Base-by-base conservation (phyloP, 1,140 invertebrate genomes). In the Drosophila saltans region DNA sequence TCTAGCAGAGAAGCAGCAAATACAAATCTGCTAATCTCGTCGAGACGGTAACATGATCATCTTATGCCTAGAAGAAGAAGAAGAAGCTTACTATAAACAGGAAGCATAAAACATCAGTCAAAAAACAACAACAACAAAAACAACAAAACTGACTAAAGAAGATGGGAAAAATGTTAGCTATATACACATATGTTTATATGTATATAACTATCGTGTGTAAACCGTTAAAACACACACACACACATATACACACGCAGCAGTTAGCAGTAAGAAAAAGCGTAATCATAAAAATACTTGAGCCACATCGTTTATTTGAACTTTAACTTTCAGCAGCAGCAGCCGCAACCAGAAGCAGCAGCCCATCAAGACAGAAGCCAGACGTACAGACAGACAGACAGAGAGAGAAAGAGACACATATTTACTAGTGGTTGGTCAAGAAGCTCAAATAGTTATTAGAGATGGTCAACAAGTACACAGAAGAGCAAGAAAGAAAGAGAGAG, bases 231-330 rank as follows among this genome's bases (percentile, higher is more conserved):
- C 40, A 76, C 73, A 52, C 79, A 52, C 21, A 48, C 16, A 48
- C 21, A 45, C 43, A 48, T 2, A 30, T 4, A 30, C 4, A 2
- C 2, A 30, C 43, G 21, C 45, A 24, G 24, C 8, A 52, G 45
- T 26, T 3, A 26, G 21, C 45, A 5, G 21, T 75, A 57, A 77
- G 66, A 69, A 78, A 82, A 82, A 67, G 72, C 72, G 71, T 83
- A 88, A 86, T 83, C 69, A 88, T 88, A 88, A 83, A 84, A 86
- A 88, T 88, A 88, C 68, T 70, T 86, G 70, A 80, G 81, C 76
- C 78, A 85, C 81, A 71, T 69, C 70, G 66, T 75, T 75, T 66
- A 75, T 74, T 81, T 85, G 81, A 88, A 86, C 83, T 88, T 86
- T 86, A 88, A 80, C 83, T 88, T 88, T 88, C 52, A 66, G 63